phyloP scores from a whole-genome alignment of 2,888 invertebrate genomes.

The Melanargia galathea region DNA sequence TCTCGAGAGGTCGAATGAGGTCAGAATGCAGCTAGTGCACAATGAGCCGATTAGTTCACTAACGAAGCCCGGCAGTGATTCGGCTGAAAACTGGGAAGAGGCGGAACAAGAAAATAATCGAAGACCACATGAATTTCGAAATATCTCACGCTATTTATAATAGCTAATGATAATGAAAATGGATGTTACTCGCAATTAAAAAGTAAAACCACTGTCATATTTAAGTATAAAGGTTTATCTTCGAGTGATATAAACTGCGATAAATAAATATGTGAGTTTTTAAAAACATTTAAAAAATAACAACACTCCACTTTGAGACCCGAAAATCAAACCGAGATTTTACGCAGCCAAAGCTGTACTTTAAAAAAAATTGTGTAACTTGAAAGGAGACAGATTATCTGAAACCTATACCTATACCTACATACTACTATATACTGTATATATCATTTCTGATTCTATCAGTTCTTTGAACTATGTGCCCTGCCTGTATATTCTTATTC shows the following conservation, averaged over 20 bases:
- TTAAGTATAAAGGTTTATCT: not conserved
- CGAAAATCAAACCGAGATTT: too few relatives aligned
- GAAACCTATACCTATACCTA: too few relatives aligned
- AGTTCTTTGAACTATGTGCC: too few relatives aligned
- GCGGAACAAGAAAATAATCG: slow-evolving; percentile 42
- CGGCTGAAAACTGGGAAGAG: slow-evolving; percentile 27
- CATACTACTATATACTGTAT: too few relatives aligned
- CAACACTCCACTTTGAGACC: too few relatives aligned
- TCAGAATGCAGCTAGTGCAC: slow-evolving; percentile 59
- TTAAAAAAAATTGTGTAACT: too few relatives aligned
- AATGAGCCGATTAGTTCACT: slow-evolving; percentile 66
- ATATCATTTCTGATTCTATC: too few relatives aligned
- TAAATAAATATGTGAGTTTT: too few relatives aligned
- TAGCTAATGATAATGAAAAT: slow-evolving; percentile 28
- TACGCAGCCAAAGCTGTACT: too few relatives aligned
- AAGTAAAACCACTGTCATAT: not conserved
- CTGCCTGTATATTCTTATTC: not conserved
- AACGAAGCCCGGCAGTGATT: slow-evolving; percentile 55
- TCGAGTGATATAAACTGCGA: too few relatives aligned
- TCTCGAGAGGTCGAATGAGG: slow-evolving; percentile 50
- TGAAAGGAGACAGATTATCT: too few relatives aligned
- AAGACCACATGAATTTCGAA: slow-evolving; percentile 33
- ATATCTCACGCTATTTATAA: slow-evolving; percentile 46
- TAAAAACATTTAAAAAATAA: too few relatives aligned
- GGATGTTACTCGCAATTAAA: not conserved